Percentiles rank a stretch among this genome's conserved stretches.
Evolutionary conservation across 2,888 invertebrate species (phyloP).

Genomic region (Taphrorychus bicolor): DNA sequence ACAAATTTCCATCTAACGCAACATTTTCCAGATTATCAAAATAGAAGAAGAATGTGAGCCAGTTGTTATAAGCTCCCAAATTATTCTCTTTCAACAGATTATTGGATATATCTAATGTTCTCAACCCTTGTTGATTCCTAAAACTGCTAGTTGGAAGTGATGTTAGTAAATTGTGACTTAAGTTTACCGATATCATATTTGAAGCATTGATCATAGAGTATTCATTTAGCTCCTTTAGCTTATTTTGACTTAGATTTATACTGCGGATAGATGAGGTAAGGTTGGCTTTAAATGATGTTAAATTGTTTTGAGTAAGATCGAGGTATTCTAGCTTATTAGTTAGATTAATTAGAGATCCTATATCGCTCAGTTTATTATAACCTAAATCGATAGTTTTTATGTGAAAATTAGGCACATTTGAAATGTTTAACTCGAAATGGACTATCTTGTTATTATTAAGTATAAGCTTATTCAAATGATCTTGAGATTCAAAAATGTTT

Average conservation of each 20-base stretch:
- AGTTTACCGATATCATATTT: neutral
- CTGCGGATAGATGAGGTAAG: neutral
- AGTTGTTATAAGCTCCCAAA: neutral
- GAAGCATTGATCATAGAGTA: neutral
- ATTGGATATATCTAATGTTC: neutral
- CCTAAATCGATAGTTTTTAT: neutral
- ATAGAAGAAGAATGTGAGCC: neutral
- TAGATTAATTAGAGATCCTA: neutral
- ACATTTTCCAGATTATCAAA: neutral
- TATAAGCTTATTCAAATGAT: neutral
- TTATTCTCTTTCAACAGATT: neutral
- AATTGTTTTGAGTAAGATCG: neutral
- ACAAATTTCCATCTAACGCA: neutral
- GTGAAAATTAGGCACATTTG: too few relatives aligned
- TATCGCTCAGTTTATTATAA: neutral
- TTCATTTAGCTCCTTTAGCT: neutral
- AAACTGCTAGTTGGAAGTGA: neutral
- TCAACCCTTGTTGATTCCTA: neutral
- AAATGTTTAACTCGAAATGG: neutral
- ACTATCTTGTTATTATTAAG: neutral
- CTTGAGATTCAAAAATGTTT: neutral
- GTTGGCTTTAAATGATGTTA: neutral
- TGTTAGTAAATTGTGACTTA: neutral
- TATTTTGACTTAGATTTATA: neutral
- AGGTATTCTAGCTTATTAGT: neutral